A percentile compares a stretch with the other conserved stretches of the same genome.
These are phyloP conservation scores for Aulostomus chinensis DNA, from an alignment of 2,797 vertebrate genomes.

Conservation along the genomic window DNA sequence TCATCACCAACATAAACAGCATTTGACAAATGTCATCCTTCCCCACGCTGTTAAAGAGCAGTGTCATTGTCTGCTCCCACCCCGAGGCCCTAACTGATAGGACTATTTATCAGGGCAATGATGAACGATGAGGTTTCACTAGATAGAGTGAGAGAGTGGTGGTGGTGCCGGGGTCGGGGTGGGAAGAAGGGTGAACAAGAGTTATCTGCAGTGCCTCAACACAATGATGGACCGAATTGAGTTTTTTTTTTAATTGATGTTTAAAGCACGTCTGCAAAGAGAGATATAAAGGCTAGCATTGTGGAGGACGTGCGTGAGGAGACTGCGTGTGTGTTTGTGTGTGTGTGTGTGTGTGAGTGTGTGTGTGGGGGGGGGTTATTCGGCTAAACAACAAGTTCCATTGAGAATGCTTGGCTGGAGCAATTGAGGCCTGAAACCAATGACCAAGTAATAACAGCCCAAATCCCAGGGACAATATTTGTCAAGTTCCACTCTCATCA, in stretches of 20 bases:
- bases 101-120: slow-evolving; percentile 81
- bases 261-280: slow-evolving; percentile 60
- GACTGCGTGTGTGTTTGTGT: slow-evolving; percentile 17
- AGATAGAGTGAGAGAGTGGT: slow-evolving; percentile 27
- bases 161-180: no score
- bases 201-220: slow-evolving; percentile 64
- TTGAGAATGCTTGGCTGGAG: slow-evolving; percentile 64
- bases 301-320: slow-evolving; percentile 66
- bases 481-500: slow-evolving; percentile 70
- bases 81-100: slow-evolving; percentile 69
- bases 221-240: slow-evolving; percentile 49
- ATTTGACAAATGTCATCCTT: slow-evolving; percentile 82
- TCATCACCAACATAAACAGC: slow-evolving; percentile 84
- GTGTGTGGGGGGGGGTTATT: slow-evolving; percentile 15
- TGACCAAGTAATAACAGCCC: slow-evolving; percentile 78
- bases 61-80: slow-evolving; percentile 73
- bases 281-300: slow-evolving; percentile 72
- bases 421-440: slow-evolving; percentile 74
- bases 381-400: slow-evolving; percentile 69
- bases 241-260: slow-evolving; percentile 68
- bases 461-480: slow-evolving; percentile 80
- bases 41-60: slow-evolving; percentile 72
- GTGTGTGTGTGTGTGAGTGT: background rate
- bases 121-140: slow-evolving; percentile 71
- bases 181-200: no score